Base-by-base conservation (phyloP, 1,140 invertebrate species). In the Adelges cooleyi region DNA sequence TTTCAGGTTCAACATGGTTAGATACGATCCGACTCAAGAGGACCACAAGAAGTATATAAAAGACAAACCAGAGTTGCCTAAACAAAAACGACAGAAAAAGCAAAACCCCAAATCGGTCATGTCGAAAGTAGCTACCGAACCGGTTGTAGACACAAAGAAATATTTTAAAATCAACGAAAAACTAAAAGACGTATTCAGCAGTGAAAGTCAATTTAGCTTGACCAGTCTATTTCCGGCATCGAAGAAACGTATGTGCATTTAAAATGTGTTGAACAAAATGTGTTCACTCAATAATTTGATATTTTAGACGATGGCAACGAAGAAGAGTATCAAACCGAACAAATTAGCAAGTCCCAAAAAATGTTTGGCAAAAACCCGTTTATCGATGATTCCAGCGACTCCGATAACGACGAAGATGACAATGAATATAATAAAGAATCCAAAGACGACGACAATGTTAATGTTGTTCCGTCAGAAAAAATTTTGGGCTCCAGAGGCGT, bases 1-100 rank as follows among this genome's bases (percentile, higher is more conserved):
- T 17, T 62, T 62, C 44, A 62, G 56, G 20, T 62, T 62, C 17
- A 62, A 62, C 13, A 62, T 62, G 56, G 56, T 62, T 9, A 27
- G 56, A 48, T 62, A 62, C 46, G 56, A 62, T 46, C 56, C 56
- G n/a, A 48, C 56, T 27, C 56, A 62, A 48, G 56, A 33, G 33
- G 56, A 62, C 27, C 56, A 62, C 46, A 48, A 62, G 33, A 62
- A 29, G 22, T 62, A 62, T 62, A 6, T 48, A 9, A 62, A 62
- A 48, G 56, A 62, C 11, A 62, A 62, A 62, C 56, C 42, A 3
- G 56, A 62, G 13, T 17, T 62, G 22, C 56, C 56, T 27, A 62
- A 62, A 62, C 56, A 62, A 3, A 62, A 62, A 2, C 23, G 42
- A 20, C 40, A n/a, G 9, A 62, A 33, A 62, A 62, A 62, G n/a